Percentiles rank a stretch among this genome's conserved stretches.
phyloP scores from a whole-genome alignment of 2,113 vertebrate species.

The Otus sunia region DNA sequence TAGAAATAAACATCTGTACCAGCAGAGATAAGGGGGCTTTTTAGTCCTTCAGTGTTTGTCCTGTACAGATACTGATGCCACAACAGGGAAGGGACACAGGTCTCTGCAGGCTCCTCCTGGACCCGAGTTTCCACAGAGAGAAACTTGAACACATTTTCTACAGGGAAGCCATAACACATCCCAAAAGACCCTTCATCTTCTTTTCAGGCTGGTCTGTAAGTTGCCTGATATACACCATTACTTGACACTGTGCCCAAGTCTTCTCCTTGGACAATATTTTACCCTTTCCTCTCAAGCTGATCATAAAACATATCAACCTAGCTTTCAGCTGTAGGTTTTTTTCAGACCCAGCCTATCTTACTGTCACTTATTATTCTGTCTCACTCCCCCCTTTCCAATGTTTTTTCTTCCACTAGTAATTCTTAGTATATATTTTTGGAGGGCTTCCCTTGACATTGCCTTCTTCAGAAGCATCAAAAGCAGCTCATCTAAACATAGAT shows the following conservation, averaged over 20 bases:
- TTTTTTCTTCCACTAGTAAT: not conserved
- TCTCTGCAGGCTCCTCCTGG: not conserved
- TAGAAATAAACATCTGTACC: not conserved
- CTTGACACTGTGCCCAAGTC: not conserved
- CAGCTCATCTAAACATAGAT: not conserved
- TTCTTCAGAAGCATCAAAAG: not conserved
- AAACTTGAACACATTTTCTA: not conserved
- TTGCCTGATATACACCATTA: not conserved
- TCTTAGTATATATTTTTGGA: not conserved
- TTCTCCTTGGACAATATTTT: not conserved
- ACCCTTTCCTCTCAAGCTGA: not conserved
- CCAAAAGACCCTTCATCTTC: not conserved
- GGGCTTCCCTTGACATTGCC: not conserved
- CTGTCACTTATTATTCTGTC: not conserved
- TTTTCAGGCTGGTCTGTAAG: not conserved
- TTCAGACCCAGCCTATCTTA: not conserved
- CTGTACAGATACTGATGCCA: not conserved
- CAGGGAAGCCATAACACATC: accelerated
- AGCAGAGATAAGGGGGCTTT: not conserved
- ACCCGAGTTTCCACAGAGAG: not conserved
- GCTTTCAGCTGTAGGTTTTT: not conserved
- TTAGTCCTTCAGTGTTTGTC: not conserved
- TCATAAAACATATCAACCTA: not conserved
- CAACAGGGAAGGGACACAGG: not conserved
- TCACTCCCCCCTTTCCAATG: not conserved